A percentile compares a stretch with the other conserved stretches of the same genome.
Conservation (phyloP, 2,113 vertebrate genomes). For the Platysternon megacephalum region DNA sequence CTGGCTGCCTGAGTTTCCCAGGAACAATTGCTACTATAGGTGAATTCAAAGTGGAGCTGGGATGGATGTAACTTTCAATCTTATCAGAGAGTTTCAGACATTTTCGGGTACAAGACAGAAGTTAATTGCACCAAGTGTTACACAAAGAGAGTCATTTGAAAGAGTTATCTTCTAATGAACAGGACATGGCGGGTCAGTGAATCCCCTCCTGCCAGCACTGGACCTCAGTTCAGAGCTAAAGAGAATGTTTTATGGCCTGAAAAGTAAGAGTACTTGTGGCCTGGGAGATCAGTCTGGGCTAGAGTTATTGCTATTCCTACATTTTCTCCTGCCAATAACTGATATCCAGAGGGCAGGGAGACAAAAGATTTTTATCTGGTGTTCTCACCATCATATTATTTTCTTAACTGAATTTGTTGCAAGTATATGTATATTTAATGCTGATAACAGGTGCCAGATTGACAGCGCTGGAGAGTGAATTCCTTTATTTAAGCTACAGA, state of each 20-base stretch:
- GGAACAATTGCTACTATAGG: slow-evolving; percentile 30
- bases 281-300: neutral
- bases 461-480: slow-evolving; percentile 38
- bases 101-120: neutral
- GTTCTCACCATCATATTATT: neutral
- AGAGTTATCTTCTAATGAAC: slow-evolving; percentile 34
- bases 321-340: neutral
- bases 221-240: neutral
- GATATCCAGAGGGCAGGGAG: neutral
- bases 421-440: slow-evolving; percentile 43
- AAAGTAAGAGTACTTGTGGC: neutral
- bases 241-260: neutral
- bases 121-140: slow-evolving; percentile 18
- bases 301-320: neutral
- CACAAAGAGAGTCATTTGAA: slow-evolving; percentile 34
- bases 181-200: neutral
- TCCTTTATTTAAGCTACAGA: slow-evolving; percentile 31
- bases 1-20: neutral
- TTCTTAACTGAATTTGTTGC: neutral
- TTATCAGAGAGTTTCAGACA: slow-evolving; percentile 51
- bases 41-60: slow-evolving; percentile 10
- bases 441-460: slow-evolving; percentile 10
- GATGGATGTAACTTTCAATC: slow-evolving; percentile 3
- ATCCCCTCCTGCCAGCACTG: neutral
- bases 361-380: neutral